A percentile compares a stretch with the other conserved stretches of the same genome.
phyloP scores from a whole-genome alignment of 2,113 vertebrate species.

The Gymnorhina tibicen region DNA sequence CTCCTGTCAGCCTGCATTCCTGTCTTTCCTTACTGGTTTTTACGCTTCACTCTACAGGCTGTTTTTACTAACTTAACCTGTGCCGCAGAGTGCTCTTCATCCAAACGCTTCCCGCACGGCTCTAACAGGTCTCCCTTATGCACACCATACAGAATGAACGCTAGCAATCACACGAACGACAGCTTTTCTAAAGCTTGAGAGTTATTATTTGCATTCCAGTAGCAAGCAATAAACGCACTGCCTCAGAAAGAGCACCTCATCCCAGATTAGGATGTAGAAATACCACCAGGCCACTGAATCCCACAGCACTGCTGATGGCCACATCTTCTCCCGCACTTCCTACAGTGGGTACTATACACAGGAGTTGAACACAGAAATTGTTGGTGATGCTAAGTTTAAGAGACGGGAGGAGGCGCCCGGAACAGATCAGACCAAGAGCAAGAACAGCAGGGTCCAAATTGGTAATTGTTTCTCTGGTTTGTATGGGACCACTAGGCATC shows the following conservation, averaged over 20 bases:
- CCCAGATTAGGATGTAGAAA: not conserved
- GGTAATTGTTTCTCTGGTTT: not conserved
- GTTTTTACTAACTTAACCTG: not conserved
- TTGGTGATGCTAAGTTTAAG: not conserved
- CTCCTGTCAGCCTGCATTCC: not conserved
- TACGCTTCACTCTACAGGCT: not conserved
- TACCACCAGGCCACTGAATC: not conserved
- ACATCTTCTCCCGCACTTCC: not conserved
- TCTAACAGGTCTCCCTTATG: not conserved
- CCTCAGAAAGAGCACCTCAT: not conserved
- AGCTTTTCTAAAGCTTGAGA: not conserved
- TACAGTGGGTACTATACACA: not conserved
- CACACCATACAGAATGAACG: not conserved
- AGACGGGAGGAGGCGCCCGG: not conserved
- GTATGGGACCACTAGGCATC: not conserved
- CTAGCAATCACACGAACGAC: rapidly evolving
- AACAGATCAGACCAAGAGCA: not conserved
- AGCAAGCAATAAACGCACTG: not conserved
- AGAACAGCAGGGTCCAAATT: not conserved
- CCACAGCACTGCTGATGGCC: rapidly evolving
- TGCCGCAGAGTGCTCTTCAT: not conserved
- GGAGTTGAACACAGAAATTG: not conserved
- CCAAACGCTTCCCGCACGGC: not conserved
- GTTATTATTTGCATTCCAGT: not conserved
- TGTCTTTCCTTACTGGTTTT: not conserved